A percentile compares a stretch with the other conserved stretches of the same genome.
These are phyloP conservation scores for Xiphophorus birchmanni DNA, from an alignment of 2,797 vertebrate genomes.

Conservation along the genomic window DNA sequence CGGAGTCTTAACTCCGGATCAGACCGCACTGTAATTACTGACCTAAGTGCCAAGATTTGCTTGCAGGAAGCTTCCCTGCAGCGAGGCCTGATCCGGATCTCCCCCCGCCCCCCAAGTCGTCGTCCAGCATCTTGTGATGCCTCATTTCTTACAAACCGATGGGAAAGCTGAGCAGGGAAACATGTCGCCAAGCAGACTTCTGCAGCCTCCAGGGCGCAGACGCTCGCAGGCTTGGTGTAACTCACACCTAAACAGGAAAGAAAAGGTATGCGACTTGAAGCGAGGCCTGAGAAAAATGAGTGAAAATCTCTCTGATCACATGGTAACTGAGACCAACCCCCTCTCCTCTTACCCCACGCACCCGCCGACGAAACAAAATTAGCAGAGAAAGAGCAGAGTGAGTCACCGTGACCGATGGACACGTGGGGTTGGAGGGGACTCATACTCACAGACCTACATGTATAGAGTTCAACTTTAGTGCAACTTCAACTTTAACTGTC, in stretches of 20 bases:
- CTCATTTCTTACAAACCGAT: not conserved
- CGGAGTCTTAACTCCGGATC: not conserved
- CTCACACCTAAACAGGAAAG: not conserved
- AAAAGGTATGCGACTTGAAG: not conserved
- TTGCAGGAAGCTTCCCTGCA: not conserved
- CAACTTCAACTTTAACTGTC: constrained; percentile 3
- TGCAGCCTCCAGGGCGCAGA: not conserved
- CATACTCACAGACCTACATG: not conserved
- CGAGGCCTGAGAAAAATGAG: not conserved
- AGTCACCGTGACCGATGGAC: constrained; percentile 18
- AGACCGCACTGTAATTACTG: not conserved
- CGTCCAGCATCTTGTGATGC: not conserved
- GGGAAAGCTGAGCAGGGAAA: not conserved
- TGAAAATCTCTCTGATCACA: constrained; percentile 16
- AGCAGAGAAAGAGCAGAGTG: constrained; percentile 28
- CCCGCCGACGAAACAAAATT: not conserved
- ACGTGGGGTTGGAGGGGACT: not conserved
- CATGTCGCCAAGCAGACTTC: not conserved
- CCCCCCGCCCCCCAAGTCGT: too few species aligned
- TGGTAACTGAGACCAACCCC: not conserved
- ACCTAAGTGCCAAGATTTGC: not conserved
- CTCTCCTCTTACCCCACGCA: not conserved
- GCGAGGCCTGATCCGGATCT: not conserved
- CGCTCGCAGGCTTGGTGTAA: not conserved
- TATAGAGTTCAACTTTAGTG: constrained; percentile 2